phyloP scores from a whole-genome alignment of 2,113 vertebrate genomes.

The Opisthocomus hoazin region DNA sequence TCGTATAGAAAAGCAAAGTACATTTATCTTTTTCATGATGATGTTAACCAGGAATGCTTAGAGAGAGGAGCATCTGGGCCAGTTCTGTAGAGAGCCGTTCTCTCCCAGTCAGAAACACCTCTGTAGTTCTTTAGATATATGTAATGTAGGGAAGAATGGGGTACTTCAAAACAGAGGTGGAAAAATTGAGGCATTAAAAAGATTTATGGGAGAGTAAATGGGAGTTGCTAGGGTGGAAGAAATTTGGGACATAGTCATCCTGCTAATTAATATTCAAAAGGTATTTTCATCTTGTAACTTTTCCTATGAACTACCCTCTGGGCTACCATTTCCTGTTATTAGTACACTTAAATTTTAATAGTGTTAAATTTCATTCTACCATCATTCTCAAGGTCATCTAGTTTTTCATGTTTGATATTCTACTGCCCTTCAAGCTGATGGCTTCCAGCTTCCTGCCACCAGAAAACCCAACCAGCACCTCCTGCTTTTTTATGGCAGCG shows the following conservation, averaged over 20 bases:
- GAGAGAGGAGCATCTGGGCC: not conserved
- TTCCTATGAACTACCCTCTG: not conserved
- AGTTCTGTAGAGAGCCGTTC: not conserved
- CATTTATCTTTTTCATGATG: not conserved
- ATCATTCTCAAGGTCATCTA: constrained; percentile 13
- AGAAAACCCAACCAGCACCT: not conserved
- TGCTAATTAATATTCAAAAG: constrained; percentile 1
- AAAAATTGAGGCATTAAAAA: not conserved
- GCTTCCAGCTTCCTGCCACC: not conserved
- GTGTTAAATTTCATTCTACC: not conserved
- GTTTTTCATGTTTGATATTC: not conserved
- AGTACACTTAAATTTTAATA: constrained; percentile 26
- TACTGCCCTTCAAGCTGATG: not conserved
- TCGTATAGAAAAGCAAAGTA: not conserved
- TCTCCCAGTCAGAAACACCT: not conserved
- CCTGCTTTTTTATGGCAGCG: not conserved
- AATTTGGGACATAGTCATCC: not conserved
- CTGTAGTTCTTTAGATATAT: not conserved
- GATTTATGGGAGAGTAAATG: not conserved
- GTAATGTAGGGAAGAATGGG: not conserved
- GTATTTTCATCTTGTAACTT: not conserved
- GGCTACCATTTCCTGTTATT: constrained; percentile 1
- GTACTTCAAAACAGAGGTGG: not conserved
- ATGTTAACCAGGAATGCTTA: not conserved
- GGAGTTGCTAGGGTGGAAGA: not conserved